phyloP scores from a whole-genome alignment of 2,888 invertebrate species.

The Eilema sororculum region DNA sequence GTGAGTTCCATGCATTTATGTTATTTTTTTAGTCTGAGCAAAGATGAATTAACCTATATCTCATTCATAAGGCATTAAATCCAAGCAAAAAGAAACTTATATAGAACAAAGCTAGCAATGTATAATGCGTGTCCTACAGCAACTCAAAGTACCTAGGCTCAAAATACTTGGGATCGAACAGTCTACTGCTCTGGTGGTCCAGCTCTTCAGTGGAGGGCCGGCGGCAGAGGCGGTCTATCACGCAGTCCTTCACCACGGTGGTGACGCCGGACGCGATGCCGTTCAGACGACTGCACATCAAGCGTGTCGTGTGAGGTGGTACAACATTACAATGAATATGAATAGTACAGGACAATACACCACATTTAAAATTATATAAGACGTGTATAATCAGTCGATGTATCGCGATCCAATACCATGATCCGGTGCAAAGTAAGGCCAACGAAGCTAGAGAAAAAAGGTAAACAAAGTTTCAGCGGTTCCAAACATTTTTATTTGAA shows the following conservation, averaged over 20 bases:
- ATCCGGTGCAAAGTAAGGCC: no score
- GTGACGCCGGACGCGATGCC: conserved; percentile 91
- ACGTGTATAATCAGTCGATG: no score
- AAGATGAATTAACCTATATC: not conserved
- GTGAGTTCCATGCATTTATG: no score
- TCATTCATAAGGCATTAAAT: conserved; percentile 4
- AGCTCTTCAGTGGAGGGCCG: conserved; percentile 74
- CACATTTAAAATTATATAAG: no score
- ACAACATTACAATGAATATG: not conserved
- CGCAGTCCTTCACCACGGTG: conserved; percentile 89
- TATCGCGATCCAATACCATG: no score
- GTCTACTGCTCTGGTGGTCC: conserved; percentile 76
- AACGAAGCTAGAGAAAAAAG: no score
- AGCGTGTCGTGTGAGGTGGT: conserved; percentile 4
- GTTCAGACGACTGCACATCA: conserved; percentile 87
- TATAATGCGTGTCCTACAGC: conserved; percentile 69
- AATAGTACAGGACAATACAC: no score
- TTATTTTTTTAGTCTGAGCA: no score
- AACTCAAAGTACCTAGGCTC: conserved; percentile 88
- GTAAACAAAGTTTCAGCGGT: no score
- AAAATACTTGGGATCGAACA: conserved; percentile 89
- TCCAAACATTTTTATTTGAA: no score
- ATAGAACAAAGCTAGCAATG: conserved; percentile 47
- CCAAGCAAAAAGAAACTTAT: conserved; percentile 25
- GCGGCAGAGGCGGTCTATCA: conserved; percentile 88